These are phyloP conservation scores for Hyla sarda DNA, from an alignment of 2,113 vertebrate genomes.

Conservation along the genomic window DNA sequence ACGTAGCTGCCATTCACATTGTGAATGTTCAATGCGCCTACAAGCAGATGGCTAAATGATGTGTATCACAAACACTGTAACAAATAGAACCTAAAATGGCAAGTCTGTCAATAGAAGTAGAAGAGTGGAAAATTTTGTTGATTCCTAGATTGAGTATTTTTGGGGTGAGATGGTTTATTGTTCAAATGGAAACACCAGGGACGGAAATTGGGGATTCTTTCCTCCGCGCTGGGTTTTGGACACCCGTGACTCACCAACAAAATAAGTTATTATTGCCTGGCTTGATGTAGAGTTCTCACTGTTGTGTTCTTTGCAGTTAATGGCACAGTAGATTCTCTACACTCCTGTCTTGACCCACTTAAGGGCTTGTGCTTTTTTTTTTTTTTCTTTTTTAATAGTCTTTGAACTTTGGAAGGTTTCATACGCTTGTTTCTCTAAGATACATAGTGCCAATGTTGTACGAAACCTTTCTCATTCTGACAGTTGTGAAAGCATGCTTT, in stretches of 20 bases:
- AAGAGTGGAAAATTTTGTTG: conserved; percentile 1
- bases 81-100: conserved; percentile 23
- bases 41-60: conserved; percentile 23
- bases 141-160: neutral
- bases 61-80: conserved; percentile 36
- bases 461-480: conserved; percentile 92
- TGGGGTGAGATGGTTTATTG: conserved; percentile 35
- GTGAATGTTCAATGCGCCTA: conserved; percentile 20
- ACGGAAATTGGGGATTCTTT: neutral
- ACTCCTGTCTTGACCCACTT: conserved; percentile 68
- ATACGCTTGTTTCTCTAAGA: conserved; percentile 97
- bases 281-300: conserved; percentile 70
- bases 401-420: conserved; percentile 74
- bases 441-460: conserved; percentile 99
- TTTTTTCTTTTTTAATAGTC: conserved; percentile 71
- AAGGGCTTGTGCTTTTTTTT: conserved; percentile 76
- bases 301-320: conserved; percentile 67
- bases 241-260: conserved; percentile 67
- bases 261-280: conserved; percentile 78
- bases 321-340: conserved; percentile 66
- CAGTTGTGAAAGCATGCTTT: conserved; percentile 83
- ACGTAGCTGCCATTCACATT: conserved; percentile 17
- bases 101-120: conserved; percentile 8
- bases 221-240: conserved; percentile 54
- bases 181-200: conserved; percentile 42